phyloP scores from a whole-genome alignment of 2,113 vertebrate genomes.

The Hiodon tergisus region DNA sequence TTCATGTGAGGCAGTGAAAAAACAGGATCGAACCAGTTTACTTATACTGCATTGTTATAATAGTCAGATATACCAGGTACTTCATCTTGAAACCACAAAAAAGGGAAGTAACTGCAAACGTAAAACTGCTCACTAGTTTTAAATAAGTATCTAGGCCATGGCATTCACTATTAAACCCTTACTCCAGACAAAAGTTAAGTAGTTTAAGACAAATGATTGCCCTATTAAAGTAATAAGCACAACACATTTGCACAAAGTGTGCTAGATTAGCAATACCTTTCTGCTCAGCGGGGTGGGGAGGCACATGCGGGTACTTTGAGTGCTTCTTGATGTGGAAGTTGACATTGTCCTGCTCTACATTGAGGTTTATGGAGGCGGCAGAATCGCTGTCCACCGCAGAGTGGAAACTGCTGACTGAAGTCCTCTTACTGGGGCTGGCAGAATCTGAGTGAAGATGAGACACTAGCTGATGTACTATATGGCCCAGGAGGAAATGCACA shows the following conservation, averaged over 20 bases:
- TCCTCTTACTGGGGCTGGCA: conserved; percentile 93
- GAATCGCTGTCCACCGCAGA: conserved; percentile 96
- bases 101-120: too few relatives aligned
- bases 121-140: too few relatives aligned
- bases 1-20: too few relatives aligned
- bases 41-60: too few relatives aligned
- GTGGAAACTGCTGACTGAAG: conserved; percentile 97
- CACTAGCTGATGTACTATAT: neutral
- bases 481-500: too few relatives aligned
- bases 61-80: too few relatives aligned
- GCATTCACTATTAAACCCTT: too few relatives aligned
- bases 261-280: conserved; percentile 71
- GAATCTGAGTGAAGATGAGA: conserved; percentile 68
- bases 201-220: neutral
- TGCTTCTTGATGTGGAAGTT: conserved; percentile 99
- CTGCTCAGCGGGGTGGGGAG: conserved; percentile 82
- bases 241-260: neutral
- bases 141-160: too few relatives aligned
- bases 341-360: conserved; percentile 98
- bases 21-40: too few relatives aligned
- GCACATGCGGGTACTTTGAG: conserved; percentile 94
- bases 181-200: neutral
- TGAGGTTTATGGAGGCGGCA: conserved; percentile 94
- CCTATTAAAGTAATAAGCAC: neutral
- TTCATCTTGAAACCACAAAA: too few relatives aligned